phyloP scores from a whole-genome alignment of 2,888 invertebrate genomes.

The Morpho helenor region DNA sequence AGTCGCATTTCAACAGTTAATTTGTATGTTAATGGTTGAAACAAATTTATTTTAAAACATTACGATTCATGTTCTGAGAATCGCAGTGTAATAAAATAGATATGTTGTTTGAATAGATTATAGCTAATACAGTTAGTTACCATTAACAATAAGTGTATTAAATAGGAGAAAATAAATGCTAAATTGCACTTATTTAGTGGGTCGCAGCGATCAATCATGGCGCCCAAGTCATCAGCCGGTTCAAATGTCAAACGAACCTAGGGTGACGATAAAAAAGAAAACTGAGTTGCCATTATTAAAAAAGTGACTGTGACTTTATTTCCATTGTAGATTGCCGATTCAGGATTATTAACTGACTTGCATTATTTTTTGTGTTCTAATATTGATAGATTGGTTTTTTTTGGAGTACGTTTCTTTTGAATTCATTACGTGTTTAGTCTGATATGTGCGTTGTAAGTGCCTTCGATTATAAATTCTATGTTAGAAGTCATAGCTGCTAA shows the following conservation, averaged over 20 bases:
- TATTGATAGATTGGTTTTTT: slow-evolving; percentile 78
- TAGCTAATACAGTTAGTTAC: slow-evolving; percentile 18
- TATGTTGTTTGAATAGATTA: background rate
- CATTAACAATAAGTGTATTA: slow-evolving; percentile 59
- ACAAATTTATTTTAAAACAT: slow-evolving; percentile 32
- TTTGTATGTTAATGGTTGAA: slow-evolving; percentile 62
- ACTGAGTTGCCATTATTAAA: slow-evolving; percentile 76
- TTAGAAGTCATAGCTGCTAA: slow-evolving; percentile 51
- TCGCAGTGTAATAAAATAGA: slow-evolving; percentile 8
- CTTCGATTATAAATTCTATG: slow-evolving; percentile 57
- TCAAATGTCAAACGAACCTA: slow-evolving; percentile 78
- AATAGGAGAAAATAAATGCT: slow-evolving; percentile 69
- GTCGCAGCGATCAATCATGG: slow-evolving; percentile 75
- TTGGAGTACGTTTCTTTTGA: slow-evolving; percentile 64
- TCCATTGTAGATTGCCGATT: slow-evolving; percentile 78
- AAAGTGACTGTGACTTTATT: slow-evolving; percentile 79
- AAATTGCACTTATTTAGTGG: slow-evolving; percentile 78
- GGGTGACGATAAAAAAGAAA: slow-evolving; percentile 76
- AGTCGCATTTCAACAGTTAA: slow-evolving; percentile 68
- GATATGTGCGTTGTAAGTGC: slow-evolving; percentile 45
- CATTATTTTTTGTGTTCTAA: slow-evolving; percentile 78
- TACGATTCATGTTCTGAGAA: slow-evolving; percentile 36
- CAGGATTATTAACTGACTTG: slow-evolving; percentile 79
- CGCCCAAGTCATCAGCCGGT: slow-evolving; percentile 74
- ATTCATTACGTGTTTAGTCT: slow-evolving; percentile 55